Evolutionary conservation across 2,888 invertebrate species (phyloP), one percentile per base, ranked within the genome.

Genomic region (Microctonus aethiopoides): DNA sequence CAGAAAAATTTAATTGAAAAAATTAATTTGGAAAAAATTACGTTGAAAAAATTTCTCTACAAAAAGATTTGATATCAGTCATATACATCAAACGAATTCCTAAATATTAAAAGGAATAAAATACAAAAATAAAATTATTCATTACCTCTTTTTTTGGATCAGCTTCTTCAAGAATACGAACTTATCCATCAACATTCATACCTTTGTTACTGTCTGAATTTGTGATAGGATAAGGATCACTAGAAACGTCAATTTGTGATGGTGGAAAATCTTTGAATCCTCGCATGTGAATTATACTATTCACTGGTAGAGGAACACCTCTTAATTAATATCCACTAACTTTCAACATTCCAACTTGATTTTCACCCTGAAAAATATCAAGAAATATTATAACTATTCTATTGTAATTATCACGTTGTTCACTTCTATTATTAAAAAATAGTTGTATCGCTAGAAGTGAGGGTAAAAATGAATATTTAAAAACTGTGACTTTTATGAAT

Each of bases 231-330:
- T 92, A 91, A 1, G 94, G 94, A 87, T 95, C 94, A 72, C 89
- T 88, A 0, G 90, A 88, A 0, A 90, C 89, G 85, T 92, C 92
- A 75, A 98, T 94, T 84, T 93, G 91, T 0, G 89, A 88, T 91
- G 99, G 92, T 88, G 98, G 98, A 83, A 94, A 99, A 83, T 98
- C 96, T 9, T 98, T 98, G 80, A 95, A 90, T 0, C 98, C 98
- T 56, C 96, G 93, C 67, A 99, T 91, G 82, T 99, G 97, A 26
- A 99, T 90, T 66, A 98, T 88, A 72, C 93, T 90, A 87, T 99
- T 97, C 0, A 95, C 97, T 83, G 94, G 94, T 64, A 99, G 87
- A 3, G 93, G 89, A 81, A 91, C 91, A 0, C 97, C 96, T 78
- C 96, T 89, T 63, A 99, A n/a, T n/a, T n/a, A 86, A 86, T 94